Conservation (phyloP, 1,140 invertebrate species). For the Xylocopa sonorina region DNA sequence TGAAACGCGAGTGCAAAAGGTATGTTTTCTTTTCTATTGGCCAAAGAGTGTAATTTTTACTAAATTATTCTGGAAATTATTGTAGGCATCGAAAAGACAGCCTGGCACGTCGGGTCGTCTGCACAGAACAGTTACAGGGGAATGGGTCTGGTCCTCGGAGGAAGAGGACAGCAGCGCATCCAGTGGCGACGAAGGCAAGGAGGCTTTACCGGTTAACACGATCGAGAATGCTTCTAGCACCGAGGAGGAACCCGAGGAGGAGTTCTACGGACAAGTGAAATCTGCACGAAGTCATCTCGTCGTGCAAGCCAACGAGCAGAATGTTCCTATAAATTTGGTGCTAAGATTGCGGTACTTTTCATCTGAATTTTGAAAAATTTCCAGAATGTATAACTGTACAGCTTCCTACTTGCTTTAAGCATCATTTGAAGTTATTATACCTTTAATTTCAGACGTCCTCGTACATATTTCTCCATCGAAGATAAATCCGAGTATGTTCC, state of each 20-base stretch:
- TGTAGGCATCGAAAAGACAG: slow-evolving; percentile 89
- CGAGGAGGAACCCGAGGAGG: slow-evolving; percentile 78
- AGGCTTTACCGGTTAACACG: slow-evolving; percentile 78
- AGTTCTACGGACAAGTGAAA: slow-evolving; percentile 74
- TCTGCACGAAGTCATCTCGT: slow-evolving; percentile 68
- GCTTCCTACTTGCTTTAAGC: not conserved
- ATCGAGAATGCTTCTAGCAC: slow-evolving; percentile 77
- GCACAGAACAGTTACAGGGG: slow-evolving; percentile 96
- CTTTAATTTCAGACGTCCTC: slow-evolving; percentile 66
- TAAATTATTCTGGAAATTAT: slow-evolving; percentile 5
- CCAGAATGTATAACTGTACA: not conserved
- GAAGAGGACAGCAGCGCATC: slow-evolving; percentile 85
- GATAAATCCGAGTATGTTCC: slow-evolving; percentile 58
- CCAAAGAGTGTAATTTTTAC: slow-evolving; percentile 6
- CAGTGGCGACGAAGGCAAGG: slow-evolving; percentile 82
- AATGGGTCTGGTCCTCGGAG: slow-evolving; percentile 99
- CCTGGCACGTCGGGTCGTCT: slow-evolving; percentile 95
- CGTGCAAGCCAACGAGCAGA: slow-evolving; percentile 72
- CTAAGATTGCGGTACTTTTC: slow-evolving; percentile 87
- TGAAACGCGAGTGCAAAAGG: slow-evolving; percentile 94
- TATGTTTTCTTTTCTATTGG: slow-evolving; percentile 72
- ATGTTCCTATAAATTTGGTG: slow-evolving; percentile 88
- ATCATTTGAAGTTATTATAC: slow-evolving; percentile 19
- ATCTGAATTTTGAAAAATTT: not conserved
- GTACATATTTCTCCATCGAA: slow-evolving; percentile 64